A percentile compares a stretch with the other conserved stretches of the same genome.
Conservation (phyloP, 2,797 vertebrate genomes). For the Notolepis coatsorum region DNA sequence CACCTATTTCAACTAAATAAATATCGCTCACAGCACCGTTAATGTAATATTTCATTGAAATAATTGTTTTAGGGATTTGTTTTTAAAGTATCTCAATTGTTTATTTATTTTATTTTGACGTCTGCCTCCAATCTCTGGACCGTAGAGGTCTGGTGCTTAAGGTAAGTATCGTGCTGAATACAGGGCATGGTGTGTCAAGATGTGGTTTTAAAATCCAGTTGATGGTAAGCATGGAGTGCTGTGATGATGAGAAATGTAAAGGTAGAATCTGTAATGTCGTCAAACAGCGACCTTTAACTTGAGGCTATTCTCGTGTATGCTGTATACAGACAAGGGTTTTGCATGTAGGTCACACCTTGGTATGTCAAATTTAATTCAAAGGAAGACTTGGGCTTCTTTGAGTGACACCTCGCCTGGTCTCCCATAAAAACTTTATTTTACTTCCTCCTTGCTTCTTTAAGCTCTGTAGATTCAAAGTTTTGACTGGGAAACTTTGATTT, state of each 20-base stretch:
- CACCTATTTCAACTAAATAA: too few relatives aligned
- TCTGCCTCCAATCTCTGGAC: slow-evolving; percentile 52
- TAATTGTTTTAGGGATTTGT: background rate
- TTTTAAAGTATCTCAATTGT: background rate
- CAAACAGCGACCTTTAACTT: too few relatives aligned
- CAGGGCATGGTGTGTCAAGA: slow-evolving; percentile 37
- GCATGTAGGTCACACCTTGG: too few relatives aligned
- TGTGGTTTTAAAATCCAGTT: background rate
- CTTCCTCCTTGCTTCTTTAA: too few relatives aligned
- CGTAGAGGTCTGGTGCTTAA: slow-evolving; percentile 44
- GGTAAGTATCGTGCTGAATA: slow-evolving; percentile 64
- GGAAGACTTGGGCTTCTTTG: too few relatives aligned
- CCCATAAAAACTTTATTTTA: too few relatives aligned
- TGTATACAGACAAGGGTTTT: background rate
- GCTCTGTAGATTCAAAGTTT: too few relatives aligned
- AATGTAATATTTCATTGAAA: background rate
- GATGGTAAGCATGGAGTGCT: background rate
- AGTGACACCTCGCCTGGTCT: too few relatives aligned
- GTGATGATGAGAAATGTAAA: background rate
- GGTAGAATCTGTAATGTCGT: too few relatives aligned
- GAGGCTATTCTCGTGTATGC: background rate
- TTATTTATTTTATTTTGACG: slow-evolving; percentile 40
- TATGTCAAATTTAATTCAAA: too few relatives aligned
- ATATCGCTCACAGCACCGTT: background rate
- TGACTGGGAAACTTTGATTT: background rate